phyloP scores from a whole-genome alignment of 2,113 vertebrate species.

The Solenodon paradoxus region DNA sequence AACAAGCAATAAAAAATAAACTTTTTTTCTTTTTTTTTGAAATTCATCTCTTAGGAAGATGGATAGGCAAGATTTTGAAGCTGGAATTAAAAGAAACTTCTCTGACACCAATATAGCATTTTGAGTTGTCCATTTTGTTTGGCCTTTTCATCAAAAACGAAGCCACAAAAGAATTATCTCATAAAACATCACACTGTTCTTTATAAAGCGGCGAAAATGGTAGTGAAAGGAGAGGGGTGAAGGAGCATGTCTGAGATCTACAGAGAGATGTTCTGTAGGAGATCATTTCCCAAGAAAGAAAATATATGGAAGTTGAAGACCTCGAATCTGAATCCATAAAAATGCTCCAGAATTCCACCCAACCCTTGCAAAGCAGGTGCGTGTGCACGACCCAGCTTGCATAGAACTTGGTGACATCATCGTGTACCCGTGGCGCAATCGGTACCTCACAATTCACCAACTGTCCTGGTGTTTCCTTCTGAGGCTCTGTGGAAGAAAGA shows the following conservation, averaged over 20 bases:
- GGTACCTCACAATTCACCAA: not conserved
- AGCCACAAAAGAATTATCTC: not conserved
- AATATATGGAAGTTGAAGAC: not conserved
- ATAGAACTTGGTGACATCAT: not conserved
- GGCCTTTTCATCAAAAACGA: not conserved
- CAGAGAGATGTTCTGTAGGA: not conserved
- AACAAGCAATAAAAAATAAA: not conserved
- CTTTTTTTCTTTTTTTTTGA: not conserved
- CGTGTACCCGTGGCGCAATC: not conserved
- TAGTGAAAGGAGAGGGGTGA: not conserved
- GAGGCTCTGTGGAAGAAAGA: not conserved
- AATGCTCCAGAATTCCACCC: not conserved
- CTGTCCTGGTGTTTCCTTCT: not conserved
- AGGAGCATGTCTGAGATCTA: not conserved
- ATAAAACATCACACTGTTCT: not conserved
- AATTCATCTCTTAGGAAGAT: not conserved
- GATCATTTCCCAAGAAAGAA: not conserved
- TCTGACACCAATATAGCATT: not conserved
- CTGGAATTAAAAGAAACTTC: not conserved
- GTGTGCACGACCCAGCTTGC: rapidly evolving
- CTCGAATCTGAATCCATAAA: not conserved
- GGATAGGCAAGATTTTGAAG: not conserved
- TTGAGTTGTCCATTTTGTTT: not conserved
- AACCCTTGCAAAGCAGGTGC: not conserved
- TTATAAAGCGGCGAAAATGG: not conserved